Base-by-base conservation (phyloP, 2,797 vertebrate genomes). In the Bryconaethiops microstoma region DNA sequence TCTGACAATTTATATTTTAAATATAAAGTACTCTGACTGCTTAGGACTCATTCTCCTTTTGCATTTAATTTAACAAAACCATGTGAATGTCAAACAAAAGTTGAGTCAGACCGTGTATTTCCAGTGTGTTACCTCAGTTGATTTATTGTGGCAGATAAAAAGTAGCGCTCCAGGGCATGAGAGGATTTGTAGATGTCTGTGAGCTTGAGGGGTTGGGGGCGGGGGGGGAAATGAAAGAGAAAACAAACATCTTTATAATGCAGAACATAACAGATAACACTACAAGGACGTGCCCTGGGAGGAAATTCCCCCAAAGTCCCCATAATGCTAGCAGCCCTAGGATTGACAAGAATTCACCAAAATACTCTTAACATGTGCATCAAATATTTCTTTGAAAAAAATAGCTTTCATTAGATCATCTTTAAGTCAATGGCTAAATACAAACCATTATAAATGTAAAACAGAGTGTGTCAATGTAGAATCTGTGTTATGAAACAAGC, bases 91-190 rank as follows among this genome's bases (percentile, higher is more conserved):
- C 1, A 40, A 63, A 17, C 13, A 35, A 45, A 25, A 68, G 7
- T n/a, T 29, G 57, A 35, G 9, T 39, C 13, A 25, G 10, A 9
- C n/a, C n/a, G 29, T 29, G 29, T 3, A 29, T 29, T 29, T 29
- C 29, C 1, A 10, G 14, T 6, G 10, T 29, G 5, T 78, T 78
- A 81, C 79, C 79, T 78, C 17, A 50, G n/a, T 57, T n/a, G 5
- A 8, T 52, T 16, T 39, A 81, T 45, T 54, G 21, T 55, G 19
- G 71, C 75, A 10, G 4, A 0, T 6, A 5, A 25, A 70, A 84
- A 84, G 71, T 84, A 84, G 54, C 83, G 63, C 4, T 25, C 68
- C 63, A 85, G 60, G 62, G 68, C 77, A 19, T 52, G 7, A 2
- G 77, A 85, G 45, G 70, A 70, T 13, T 4, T 70, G 70, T 70